Evolutionary conservation across 1,140 invertebrate genomes (phyloP).

Genomic region (Anastatus disparis): DNA sequence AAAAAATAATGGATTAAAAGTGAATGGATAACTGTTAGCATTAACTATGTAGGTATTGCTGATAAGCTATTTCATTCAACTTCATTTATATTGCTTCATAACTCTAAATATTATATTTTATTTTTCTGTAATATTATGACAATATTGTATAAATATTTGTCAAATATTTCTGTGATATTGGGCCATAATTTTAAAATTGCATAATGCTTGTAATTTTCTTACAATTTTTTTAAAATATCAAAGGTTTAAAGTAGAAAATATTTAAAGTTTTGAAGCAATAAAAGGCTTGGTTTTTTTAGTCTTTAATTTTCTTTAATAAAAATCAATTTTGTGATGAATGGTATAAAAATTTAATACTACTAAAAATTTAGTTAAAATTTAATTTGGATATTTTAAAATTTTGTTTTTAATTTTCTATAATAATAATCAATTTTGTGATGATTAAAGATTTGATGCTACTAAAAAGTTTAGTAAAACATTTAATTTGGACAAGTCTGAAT

Average conservation of each 20-base stretch:
- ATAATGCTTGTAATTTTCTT: constrained; percentile 1
- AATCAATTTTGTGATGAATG: too few species aligned
- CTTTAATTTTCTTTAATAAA: too few species aligned
- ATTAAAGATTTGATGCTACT: constrained; percentile 21
- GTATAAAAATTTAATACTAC: too few species aligned
- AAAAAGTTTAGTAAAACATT: neutral
- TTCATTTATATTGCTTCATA: neutral
- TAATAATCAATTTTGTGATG: too few species aligned
- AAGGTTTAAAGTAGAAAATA: constrained; percentile 1
- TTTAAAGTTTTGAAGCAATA: too few species aligned
- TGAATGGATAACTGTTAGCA: neutral
- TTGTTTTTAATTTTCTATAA: neutral
- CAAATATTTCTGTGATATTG: constrained; percentile 31
- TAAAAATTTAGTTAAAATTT: too few species aligned
- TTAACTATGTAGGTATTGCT: neutral
- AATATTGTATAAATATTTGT: constrained; percentile 20
- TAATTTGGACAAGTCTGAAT: neutral
- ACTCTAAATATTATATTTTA: neutral
- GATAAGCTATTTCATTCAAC: neutral
- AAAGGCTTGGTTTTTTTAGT: too few species aligned
- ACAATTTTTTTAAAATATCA: neutral
- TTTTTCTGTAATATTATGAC: constrained; percentile 1
- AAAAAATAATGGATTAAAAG: neutral
- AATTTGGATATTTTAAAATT: too few species aligned
- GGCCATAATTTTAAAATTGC: neutral